Evolutionary conservation across 2,113 vertebrate genomes (phyloP).

Genomic region (Corythornis vintsioides): DNA sequence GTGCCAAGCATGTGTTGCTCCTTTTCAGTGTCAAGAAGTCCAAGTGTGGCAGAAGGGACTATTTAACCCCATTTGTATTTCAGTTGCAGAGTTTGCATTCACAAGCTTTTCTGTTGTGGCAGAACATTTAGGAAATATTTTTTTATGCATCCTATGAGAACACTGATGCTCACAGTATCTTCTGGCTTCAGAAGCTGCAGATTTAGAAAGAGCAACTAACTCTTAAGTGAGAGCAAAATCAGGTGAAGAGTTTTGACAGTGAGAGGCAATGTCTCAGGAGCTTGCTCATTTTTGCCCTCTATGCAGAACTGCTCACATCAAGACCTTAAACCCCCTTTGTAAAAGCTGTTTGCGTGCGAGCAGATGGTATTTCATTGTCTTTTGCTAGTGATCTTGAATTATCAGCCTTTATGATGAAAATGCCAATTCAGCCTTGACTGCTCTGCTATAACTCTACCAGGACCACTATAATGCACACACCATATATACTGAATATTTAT

Average conservation of each 20-base stretch:
- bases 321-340: constrained; percentile 59
- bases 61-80: background rate
- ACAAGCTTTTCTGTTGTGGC: background rate
- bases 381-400: constrained; percentile 51
- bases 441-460: constrained; percentile 46
- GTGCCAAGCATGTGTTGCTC: background rate
- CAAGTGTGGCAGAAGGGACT: background rate
- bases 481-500: constrained; percentile 64
- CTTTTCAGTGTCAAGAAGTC: background rate
- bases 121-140: background rate
- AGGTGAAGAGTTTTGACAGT: background rate
- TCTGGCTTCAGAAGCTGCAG: background rate
- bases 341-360: constrained; percentile 62
- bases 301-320: constrained; percentile 40
- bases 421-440: constrained; percentile 67
- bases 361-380: constrained; percentile 68
- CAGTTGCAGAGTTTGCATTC: background rate
- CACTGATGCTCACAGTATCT: background rate
- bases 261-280: background rate
- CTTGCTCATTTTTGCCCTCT: constrained; percentile 20
- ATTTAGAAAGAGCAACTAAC: background rate
- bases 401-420: constrained; percentile 55
- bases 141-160: background rate
- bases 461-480: constrained; percentile 35
- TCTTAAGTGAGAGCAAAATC: background rate